Evolutionary conservation across 2,797 vertebrate species (phyloP).

Genomic region (Peromyscus melanophrys): DNA sequence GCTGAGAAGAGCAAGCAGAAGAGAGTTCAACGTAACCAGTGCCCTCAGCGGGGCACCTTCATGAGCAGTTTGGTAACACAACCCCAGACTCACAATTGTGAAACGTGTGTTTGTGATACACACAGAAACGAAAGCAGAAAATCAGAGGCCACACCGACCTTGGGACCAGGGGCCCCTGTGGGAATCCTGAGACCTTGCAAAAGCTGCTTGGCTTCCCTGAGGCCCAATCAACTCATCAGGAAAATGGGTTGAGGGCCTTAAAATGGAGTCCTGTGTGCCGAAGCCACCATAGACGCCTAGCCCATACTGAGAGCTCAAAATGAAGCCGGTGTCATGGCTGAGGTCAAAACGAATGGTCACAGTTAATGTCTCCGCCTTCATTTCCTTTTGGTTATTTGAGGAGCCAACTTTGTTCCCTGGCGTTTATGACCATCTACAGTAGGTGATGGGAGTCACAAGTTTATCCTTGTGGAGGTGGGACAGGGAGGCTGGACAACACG

Average conservation of each 20-base stretch:
- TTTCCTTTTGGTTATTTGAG: background rate
- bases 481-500: background rate
- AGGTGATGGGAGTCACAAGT: background rate
- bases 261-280: background rate
- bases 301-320: background rate
- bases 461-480: background rate
- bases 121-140: background rate
- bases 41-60: background rate
- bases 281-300: background rate
- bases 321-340: background rate
- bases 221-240: background rate
- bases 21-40: background rate
- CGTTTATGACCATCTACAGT: background rate
- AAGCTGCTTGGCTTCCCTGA: background rate
- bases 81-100: background rate
- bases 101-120: background rate
- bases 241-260: background rate
- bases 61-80: background rate
- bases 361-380: background rate
- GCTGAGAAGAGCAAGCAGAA: constrained; percentile 1
- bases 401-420: background rate
- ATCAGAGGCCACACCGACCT: background rate
- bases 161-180: background rate
- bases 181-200: background rate
- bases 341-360: background rate